Evolutionary conservation across 2,797 vertebrate species (phyloP), one percentile per base, ranked within the genome.

Genomic region (Carduelis carduelis): DNA sequence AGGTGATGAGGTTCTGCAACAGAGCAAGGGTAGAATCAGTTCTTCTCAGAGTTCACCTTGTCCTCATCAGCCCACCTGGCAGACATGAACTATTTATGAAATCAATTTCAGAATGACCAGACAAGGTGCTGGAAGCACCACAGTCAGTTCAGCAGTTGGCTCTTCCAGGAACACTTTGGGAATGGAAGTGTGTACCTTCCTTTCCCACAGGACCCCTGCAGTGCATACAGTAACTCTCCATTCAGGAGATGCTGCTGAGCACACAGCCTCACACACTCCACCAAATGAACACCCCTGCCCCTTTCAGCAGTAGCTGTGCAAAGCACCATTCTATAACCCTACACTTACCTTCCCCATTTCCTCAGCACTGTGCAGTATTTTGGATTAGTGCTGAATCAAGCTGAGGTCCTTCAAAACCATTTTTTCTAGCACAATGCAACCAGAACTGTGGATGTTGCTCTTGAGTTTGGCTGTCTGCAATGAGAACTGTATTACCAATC

Each of bases 21-120:
- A 91, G 64, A 87, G 56, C 52, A 87, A 64, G 23, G 8, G 22
- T 30, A 82, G 66, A 84, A 95, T 94, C 47, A 91, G 70, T 93
- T 88, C 57, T 85, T 95, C 81, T 74, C 64, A 87, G 59, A 76
- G 46, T 79, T 68, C 28, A 20, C 70, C 22, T 77, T 20, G 5
- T 85, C 50, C 76, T 93, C 83, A 8, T 81, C 12, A 3, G 49
- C 50, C n/a, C 55, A 63, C 72, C 87, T 86, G 77, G 89, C 24
- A 72, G 47, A 69, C 65, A 79, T 52, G 76, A 94, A 93, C 88
- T 91, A 91, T 91, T 92, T 72, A 66, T 86, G 69, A 91, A 94
- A 93, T 86, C 84, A 56, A 72, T 91, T 87, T 75, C 23, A 69
- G 92, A 86, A 87, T 21, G 61, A 91, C 46, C 65, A 78, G 78